Percentiles rank a stretch among this genome's conserved stretches.
These are phyloP conservation scores for Ateles fusciceps DNA, from an alignment of 2,797 vertebrate genomes.

Conservation along the genomic window DNA sequence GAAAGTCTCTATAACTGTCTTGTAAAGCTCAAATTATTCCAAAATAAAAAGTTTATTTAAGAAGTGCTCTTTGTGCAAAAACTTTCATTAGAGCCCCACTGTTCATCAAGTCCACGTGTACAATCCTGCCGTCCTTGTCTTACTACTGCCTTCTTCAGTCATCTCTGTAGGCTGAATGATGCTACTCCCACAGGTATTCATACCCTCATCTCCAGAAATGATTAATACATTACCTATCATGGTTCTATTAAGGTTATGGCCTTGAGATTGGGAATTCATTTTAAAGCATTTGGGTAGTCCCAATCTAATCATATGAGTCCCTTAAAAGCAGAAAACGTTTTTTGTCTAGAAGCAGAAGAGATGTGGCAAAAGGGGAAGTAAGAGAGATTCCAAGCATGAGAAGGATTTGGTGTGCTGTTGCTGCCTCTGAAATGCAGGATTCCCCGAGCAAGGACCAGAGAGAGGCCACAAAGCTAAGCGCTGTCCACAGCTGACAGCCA, in stretches of 20 bases:
- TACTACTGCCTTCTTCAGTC: not conserved
- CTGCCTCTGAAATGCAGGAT: not conserved
- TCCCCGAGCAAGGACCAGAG: not conserved
- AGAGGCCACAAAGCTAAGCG: not conserved
- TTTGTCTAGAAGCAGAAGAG: not conserved
- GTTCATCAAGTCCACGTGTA: not conserved
- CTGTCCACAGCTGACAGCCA: accelerated
- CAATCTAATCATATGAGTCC: too few relatives aligned
- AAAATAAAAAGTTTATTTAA: not conserved
- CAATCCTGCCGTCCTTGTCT: not conserved
- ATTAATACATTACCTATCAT: not conserved
- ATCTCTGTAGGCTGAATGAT: not conserved
- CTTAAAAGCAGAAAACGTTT: not conserved
- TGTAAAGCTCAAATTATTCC: not conserved
- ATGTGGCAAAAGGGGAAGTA: not conserved
- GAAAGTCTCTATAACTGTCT: not conserved
- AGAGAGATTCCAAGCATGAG: not conserved
- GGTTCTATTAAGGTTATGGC: not conserved
- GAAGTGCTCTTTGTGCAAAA: not conserved
- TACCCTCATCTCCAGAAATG: not conserved
- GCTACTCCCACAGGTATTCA: too few relatives aligned
- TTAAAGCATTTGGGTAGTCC: not conserved
- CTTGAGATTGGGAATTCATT: not conserved
- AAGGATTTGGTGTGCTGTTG: not conserved
- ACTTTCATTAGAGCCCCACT: not conserved